Evolutionary conservation across 2,797 vertebrate species (phyloP).

Genomic region (Ctenosaura bakeri): DNA sequence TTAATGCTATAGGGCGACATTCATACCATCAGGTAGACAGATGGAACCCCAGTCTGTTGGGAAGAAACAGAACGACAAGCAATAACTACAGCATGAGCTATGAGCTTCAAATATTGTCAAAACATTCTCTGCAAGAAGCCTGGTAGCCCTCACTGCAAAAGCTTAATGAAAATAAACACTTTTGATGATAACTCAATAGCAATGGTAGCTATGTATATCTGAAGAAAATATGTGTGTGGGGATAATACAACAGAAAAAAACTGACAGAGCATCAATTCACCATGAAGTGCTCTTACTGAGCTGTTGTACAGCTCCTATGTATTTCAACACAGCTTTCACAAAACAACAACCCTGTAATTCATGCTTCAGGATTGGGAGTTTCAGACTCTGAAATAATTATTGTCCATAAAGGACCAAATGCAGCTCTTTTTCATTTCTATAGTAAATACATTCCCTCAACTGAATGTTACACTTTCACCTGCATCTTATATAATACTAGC

Average conservation of each 20-base stretch:
- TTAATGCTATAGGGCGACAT: slow-evolving; percentile 57
- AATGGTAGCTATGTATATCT: not conserved
- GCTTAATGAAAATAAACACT: slow-evolving; percentile 58
- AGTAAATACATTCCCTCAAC: slow-evolving; percentile 67
- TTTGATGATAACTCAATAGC: slow-evolving; percentile 9
- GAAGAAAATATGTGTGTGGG: not conserved
- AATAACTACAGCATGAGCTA: slow-evolving; percentile 57
- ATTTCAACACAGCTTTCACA: not conserved
- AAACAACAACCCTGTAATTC: not conserved
- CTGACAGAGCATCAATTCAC: not conserved
- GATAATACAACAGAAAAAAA: not conserved
- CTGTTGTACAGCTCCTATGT: not conserved
- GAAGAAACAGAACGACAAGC: slow-evolving; percentile 67
- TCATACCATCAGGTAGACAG: slow-evolving; percentile 71
- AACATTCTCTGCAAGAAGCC: slow-evolving; percentile 56
- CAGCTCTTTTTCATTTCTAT: slow-evolving; percentile 53
- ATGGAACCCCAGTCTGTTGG: slow-evolving; percentile 66
- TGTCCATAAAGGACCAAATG: slow-evolving; percentile 41
- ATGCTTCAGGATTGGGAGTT: not conserved
- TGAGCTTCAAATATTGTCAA: slow-evolving; percentile 66
- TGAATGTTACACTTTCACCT: slow-evolving; percentile 61
- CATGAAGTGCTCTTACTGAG: not conserved
- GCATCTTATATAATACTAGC: slow-evolving; percentile 68
- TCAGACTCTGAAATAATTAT: slow-evolving; percentile 14
- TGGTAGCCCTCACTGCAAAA: slow-evolving; percentile 59